A percentile compares a stretch with the other conserved stretches of the same genome.
Conservation (phyloP, 1,140 invertebrate species). For the Orchestia grillus region DNA sequence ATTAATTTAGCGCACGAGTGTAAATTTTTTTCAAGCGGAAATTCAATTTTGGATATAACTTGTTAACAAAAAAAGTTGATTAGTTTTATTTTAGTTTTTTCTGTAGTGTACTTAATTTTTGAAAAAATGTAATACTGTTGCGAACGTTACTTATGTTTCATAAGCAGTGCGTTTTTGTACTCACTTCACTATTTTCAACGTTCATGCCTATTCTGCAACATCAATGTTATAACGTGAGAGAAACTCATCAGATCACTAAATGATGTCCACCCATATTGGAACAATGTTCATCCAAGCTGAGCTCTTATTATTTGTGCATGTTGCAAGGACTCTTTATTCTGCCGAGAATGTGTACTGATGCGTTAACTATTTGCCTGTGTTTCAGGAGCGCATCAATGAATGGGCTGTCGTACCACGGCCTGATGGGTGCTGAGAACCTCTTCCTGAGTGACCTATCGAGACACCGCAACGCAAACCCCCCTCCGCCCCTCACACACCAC, state of each 20-base stretch:
- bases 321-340: background rate
- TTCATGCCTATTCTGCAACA: background rate
- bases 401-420: constrained; percentile 38
- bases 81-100: too few species aligned
- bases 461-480: background rate
- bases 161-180: background rate
- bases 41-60: too few species aligned
- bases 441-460: constrained; percentile 41
- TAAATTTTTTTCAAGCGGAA: too few species aligned
- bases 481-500: constrained; percentile 30
- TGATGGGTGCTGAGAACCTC: constrained; percentile 35
- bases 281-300: background rate
- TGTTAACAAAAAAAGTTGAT: too few species aligned
- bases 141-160: background rate
- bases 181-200: background rate
- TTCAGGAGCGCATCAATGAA: constrained; percentile 10
- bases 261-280: background rate
- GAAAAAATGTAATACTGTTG: background rate
- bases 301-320: background rate
- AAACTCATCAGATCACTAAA: background rate
- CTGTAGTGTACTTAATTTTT: too few species aligned
- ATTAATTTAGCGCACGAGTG: too few species aligned
- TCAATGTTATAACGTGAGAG: background rate
- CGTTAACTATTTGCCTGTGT: background rate
- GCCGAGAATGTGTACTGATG: background rate